phyloP scores from a whole-genome alignment of 2,797 vertebrate species.

The Microctenopoma stevenorrisi region DNA sequence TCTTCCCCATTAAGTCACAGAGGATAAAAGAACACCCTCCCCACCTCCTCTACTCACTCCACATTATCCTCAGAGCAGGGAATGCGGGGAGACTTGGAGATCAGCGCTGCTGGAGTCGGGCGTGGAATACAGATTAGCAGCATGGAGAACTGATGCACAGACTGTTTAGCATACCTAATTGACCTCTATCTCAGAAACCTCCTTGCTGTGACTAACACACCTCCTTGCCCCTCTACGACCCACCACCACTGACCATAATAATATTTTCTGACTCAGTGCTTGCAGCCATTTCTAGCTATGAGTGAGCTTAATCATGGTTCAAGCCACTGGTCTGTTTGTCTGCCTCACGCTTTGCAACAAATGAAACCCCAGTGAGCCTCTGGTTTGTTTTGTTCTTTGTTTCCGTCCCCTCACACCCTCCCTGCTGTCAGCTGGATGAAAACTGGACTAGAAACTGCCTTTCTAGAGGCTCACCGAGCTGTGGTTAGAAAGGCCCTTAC shows the following conservation, averaged over 20 bases:
- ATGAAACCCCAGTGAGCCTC: slow-evolving; percentile 31
- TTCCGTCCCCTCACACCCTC: not conserved
- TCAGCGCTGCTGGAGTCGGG: slow-evolving; percentile 51
- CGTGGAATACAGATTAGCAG: slow-evolving; percentile 76
- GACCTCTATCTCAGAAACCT: slow-evolving; percentile 67
- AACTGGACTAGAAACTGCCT: slow-evolving; percentile 7
- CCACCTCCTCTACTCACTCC: slow-evolving; percentile 32
- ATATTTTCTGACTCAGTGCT: slow-evolving; percentile 53
- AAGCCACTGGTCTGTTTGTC: slow-evolving; percentile 43
- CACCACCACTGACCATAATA: slow-evolving; percentile 1
- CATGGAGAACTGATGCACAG: slow-evolving; percentile 54
- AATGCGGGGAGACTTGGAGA: slow-evolving; percentile 67
- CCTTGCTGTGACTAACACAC: slow-evolving; percentile 40
- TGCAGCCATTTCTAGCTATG: slow-evolving; percentile 41
- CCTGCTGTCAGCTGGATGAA: slow-evolving; percentile 25
- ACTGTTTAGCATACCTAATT: slow-evolving; percentile 76
- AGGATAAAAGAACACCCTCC: slow-evolving; percentile 67
- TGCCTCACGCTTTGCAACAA: slow-evolving; percentile 20
- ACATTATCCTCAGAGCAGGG: slow-evolving; percentile 65
- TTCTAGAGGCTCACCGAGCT: slow-evolving; percentile 19
- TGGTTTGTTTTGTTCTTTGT: slow-evolving; percentile 28
- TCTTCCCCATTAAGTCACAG: slow-evolving; percentile 68
- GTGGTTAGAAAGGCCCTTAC: slow-evolving; percentile 19
- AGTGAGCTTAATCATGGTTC: slow-evolving; percentile 51
- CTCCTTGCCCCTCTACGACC: not conserved